phyloP scores from a whole-genome alignment of 2,888 invertebrate species.

The Temnothorax unifasciatus region DNA sequence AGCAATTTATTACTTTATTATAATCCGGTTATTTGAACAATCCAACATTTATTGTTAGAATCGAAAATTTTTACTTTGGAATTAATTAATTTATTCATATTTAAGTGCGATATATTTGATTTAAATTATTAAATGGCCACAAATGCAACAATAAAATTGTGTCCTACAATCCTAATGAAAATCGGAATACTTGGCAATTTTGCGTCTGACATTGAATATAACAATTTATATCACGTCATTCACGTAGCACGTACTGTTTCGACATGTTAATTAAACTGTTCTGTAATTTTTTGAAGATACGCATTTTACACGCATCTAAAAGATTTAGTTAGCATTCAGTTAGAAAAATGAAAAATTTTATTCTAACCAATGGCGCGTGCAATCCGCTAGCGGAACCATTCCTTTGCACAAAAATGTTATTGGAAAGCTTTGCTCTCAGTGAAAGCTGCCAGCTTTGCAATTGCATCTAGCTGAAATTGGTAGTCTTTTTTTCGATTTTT shows the following conservation, averaged over 20 bases:
- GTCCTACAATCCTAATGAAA: slow-evolving; percentile 2
- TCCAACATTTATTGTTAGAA: slow-evolving; percentile 17
- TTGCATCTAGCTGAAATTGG: slow-evolving; percentile 19
- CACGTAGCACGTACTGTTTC: neutral
- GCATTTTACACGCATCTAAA: neutral
- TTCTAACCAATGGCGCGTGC: slow-evolving; percentile 22
- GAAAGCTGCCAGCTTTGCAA: slow-evolving; percentile 38
- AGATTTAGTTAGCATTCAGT: slow-evolving; percentile 19
- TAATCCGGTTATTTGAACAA: slow-evolving; percentile 4
- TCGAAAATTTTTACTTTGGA: neutral
- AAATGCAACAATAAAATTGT: slow-evolving; percentile 7
- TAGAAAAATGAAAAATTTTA: slow-evolving; percentile 33
- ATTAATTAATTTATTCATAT: slow-evolving; percentile 6
- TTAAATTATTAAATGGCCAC: neutral
- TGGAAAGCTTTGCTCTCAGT: slow-evolving; percentile 42
- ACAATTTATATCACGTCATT: slow-evolving; percentile 14
- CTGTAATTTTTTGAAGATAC: slow-evolving; percentile 6
- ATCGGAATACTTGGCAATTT: slow-evolving; percentile 15
- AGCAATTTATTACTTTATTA: slow-evolving; percentile 11
- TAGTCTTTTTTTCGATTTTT: slow-evolving; percentile 40
- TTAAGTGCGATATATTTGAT: neutral
- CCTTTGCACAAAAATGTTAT: slow-evolving; percentile 49
- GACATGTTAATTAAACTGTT: slow-evolving; percentile 10
- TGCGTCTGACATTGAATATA: neutral
- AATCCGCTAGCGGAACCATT: slow-evolving; percentile 27